Evolutionary conservation across 2,888 invertebrate genomes (phyloP).

Genomic region (Andrena bucephala): DNA sequence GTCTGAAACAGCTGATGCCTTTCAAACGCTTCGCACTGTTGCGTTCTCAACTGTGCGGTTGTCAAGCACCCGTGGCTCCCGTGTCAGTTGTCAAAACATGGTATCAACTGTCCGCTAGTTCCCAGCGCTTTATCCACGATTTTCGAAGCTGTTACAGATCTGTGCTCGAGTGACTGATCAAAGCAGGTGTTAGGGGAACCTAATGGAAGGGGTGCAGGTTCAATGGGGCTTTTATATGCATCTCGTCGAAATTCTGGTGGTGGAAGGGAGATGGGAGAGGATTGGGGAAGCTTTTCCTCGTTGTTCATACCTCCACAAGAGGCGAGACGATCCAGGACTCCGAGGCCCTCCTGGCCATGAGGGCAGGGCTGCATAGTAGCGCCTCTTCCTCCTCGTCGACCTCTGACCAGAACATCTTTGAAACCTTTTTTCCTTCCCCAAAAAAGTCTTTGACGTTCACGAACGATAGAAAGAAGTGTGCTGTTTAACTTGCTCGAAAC

Average conservation of each 20-base stretch:
- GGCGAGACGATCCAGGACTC: conserved; percentile 96
- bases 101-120: not conserved
- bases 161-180: not conserved
- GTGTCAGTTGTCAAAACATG: not conserved
- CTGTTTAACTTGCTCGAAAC: conserved; percentile 8
- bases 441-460: not conserved
- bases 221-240: not conserved
- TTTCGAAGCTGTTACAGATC: not conserved
- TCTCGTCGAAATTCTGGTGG: not conserved
- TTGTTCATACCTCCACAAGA: conserved; percentile 91
- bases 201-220: not conserved
- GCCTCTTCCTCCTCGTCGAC: conserved; percentile 94
- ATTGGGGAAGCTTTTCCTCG: not conserved
- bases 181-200: not conserved
- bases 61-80: not conserved
- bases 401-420: conserved; percentile 91
- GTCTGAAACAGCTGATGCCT: conserved; percentile 4
- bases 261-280: not conserved
- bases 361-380: conserved; percentile 94
- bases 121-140: not conserved
- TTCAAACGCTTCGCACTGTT: not conserved
- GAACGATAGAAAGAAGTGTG: not conserved
- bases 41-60: not conserved
- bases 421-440: not conserved
- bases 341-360: conserved; percentile 93